These are phyloP conservation scores for Bovichtus variegatus DNA, from an alignment of 2,797 vertebrate genomes.

Conservation along the genomic window DNA sequence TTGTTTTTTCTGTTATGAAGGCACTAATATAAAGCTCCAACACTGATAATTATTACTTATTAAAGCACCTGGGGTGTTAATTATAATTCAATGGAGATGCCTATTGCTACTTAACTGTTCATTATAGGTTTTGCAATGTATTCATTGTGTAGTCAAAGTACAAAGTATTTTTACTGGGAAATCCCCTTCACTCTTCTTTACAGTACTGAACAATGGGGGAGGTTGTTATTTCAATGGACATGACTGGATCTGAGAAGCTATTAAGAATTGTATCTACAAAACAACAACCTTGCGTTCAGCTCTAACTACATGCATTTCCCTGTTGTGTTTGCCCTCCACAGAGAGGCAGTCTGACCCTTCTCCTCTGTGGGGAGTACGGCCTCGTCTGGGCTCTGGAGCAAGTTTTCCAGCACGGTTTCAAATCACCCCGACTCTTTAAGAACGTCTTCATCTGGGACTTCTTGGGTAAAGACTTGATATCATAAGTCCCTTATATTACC, in stretches of 20 bases:
- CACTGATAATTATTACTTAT: conserved; percentile 31
- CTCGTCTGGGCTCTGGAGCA: conserved; percentile 97
- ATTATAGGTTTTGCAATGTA: conserved; percentile 56
- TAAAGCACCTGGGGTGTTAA: conserved; percentile 3
- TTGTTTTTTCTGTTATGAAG: conserved; percentile 6
- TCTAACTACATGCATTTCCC: background rate
- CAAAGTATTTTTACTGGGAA: conserved; percentile 53
- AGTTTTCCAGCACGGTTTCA: conserved; percentile 98
- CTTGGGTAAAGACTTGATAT: conserved; percentile 87
- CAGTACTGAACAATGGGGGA: conserved; percentile 16
- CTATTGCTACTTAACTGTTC: conserved; percentile 16
- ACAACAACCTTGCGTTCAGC: background rate
- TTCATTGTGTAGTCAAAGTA: conserved; percentile 33
- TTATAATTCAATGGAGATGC: conserved; percentile 39
- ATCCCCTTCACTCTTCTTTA: conserved; percentile 34
- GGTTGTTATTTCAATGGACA: conserved; percentile 1
- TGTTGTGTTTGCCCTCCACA: conserved; percentile 71
- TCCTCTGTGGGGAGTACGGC: conserved; percentile 97
- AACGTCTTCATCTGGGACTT: conserved; percentile 99
- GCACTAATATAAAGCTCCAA: background rate
- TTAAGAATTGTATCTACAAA: background rate
- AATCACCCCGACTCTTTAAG: conserved; percentile 98
- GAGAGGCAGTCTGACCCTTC: conserved; percentile 96
- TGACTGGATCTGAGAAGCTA: background rate
- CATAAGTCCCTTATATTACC: background rate